Percentiles rank a stretch among this genome's conserved stretches.
Evolutionary conservation across 1,140 invertebrate species (phyloP).

Genomic region (Eriocheir sinensis): DNA sequence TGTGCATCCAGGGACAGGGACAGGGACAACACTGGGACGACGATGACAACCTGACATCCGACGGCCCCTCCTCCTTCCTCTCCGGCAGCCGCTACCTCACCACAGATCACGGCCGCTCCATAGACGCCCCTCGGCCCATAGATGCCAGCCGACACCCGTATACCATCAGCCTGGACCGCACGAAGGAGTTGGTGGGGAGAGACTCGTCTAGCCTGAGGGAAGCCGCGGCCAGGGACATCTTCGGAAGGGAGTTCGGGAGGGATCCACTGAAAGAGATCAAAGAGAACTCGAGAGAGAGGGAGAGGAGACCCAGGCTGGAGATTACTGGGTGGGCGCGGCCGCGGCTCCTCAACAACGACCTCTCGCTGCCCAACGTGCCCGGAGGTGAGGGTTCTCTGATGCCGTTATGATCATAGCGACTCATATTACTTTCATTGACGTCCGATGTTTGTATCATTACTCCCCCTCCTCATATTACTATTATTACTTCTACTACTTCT

Average conservation of each 20-base stretch:
- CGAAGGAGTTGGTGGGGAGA: constrained; percentile 69
- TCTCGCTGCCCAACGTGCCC: constrained; percentile 83
- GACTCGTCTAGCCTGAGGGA: constrained; percentile 59
- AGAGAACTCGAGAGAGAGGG: constrained; percentile 69
- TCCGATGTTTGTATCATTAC: no score
- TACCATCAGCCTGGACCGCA: constrained; percentile 77
- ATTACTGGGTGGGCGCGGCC: constrained; percentile 77
- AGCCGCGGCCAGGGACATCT: constrained; percentile 66
- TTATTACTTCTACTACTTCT: background rate
- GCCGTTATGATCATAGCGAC: no score
- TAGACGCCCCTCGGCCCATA: constrained; percentile 48
- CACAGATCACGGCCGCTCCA: background rate
- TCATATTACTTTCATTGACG: no score
- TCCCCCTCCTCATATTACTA: no score
- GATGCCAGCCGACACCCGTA: constrained; percentile 76
- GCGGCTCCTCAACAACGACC: constrained; percentile 81
- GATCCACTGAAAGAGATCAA: constrained; percentile 78
- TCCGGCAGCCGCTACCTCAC: constrained; percentile 44
- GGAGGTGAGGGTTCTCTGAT: constrained; percentile 81
- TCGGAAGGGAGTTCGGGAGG: constrained; percentile 49
- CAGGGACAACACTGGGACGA: constrained; percentile 51
- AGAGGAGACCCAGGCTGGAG: constrained; percentile 65
- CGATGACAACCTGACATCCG: constrained; percentile 41
- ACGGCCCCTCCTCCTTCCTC: constrained; percentile 61
- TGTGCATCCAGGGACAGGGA: constrained; percentile 71